phyloP scores from a whole-genome alignment of 2,888 invertebrate genomes.

The Gibbula magus region DNA sequence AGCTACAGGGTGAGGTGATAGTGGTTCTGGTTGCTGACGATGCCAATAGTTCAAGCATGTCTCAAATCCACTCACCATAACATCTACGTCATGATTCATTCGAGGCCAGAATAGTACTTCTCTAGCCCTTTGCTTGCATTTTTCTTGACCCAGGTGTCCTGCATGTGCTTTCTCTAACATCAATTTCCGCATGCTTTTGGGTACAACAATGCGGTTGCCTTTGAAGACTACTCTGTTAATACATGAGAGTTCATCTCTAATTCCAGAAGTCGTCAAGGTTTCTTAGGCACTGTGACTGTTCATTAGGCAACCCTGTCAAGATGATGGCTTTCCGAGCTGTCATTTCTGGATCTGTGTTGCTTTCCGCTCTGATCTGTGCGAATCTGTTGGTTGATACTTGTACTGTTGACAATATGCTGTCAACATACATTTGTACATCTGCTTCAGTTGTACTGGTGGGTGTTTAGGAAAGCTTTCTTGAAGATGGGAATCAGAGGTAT shows the following conservation, averaged over 20 bases:
- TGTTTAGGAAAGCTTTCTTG: no score
- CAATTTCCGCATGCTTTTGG: neutral
- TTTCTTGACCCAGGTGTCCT: constrained; percentile 31
- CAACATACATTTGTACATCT: neutral
- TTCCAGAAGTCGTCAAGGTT: neutral
- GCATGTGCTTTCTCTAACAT: constrained; percentile 31
- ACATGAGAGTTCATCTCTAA: neutral
- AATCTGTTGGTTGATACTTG: neutral
- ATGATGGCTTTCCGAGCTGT: neutral
- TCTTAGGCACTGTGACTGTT: neutral
- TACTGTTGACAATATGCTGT: neutral
- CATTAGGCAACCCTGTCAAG: neutral
- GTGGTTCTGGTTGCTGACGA: constrained; percentile 2
- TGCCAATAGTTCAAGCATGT: constrained; percentile 15
- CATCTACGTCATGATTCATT: constrained; percentile 25
- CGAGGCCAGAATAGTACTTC: constrained; percentile 30
- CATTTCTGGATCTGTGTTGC: neutral
- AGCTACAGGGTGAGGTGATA: constrained; percentile 14
- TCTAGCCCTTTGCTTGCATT: constrained; percentile 27
- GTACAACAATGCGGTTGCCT: constrained; percentile 28
- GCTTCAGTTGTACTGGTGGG: no score
- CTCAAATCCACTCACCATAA: constrained; percentile 16
- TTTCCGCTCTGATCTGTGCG: neutral
- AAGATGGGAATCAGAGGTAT: no score
- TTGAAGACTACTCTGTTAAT: constrained; percentile 22